Conservation (phyloP, 2,888 invertebrate species). For the Eumerus sabulonum region DNA sequence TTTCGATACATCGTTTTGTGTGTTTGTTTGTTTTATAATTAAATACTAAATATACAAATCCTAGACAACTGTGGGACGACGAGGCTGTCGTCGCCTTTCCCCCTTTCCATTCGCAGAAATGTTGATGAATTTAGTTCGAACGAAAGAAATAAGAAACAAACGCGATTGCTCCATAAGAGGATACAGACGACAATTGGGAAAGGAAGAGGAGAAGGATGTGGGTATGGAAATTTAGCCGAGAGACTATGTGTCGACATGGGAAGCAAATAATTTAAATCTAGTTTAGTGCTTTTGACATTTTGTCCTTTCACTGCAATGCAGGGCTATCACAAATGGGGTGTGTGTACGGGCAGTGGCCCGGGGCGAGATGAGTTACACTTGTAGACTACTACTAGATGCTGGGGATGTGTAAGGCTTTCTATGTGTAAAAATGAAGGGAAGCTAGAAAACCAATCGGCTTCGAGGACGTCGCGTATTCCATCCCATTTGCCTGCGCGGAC, state of each 20-base stretch:
- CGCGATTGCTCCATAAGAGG: conserved; percentile 4
- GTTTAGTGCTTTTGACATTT: conserved; percentile 45
- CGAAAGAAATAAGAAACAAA: conserved; percentile 10
- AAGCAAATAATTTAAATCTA: conserved; percentile 35
- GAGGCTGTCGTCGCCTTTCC: conserved; percentile 31
- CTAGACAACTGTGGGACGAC: conserved; percentile 52
- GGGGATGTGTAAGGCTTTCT: conserved; percentile 30
- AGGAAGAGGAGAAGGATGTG: conserved; percentile 24
- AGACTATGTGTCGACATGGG: not conserved
- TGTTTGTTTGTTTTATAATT: conserved; percentile 35
- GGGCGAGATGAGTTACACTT: conserved; percentile 22
- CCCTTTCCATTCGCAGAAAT: conserved; percentile 40
- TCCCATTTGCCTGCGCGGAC: conserved; percentile 27
- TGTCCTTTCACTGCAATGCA: conserved; percentile 50
- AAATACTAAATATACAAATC: conserved; percentile 55
- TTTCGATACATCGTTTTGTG: no score
- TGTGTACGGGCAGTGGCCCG: conserved; percentile 53
- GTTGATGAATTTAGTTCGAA: conserved; percentile 29
- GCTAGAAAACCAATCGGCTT: conserved; percentile 44
- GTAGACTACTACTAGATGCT: conserved; percentile 52
- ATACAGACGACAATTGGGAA: conserved; percentile 13
- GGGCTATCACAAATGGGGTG: conserved; percentile 64
- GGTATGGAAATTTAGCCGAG: conserved; percentile 3
- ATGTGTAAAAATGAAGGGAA: conserved; percentile 12
- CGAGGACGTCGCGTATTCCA: conserved; percentile 40